A percentile compares a stretch with the other conserved stretches of the same genome.
Evolutionary conservation across 2,113 vertebrate species (phyloP).

Genomic region (Lampris megalopsis): DNA sequence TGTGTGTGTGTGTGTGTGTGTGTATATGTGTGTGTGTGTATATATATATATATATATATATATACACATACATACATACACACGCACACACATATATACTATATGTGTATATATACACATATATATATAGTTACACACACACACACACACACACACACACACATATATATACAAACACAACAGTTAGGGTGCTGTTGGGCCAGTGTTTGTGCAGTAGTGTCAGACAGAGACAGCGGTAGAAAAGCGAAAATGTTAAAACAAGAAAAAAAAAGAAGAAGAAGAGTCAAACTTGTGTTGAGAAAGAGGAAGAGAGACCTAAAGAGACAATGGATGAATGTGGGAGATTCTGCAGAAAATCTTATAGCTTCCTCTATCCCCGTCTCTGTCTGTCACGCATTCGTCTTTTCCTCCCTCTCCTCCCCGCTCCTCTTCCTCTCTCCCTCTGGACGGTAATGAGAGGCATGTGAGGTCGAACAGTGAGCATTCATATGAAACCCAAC

Average conservation of each 20-base stretch:
- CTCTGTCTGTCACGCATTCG: conserved; percentile 40
- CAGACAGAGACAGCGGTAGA: not conserved
- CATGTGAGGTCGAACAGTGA: conserved; percentile 60
- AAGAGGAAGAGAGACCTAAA: not conserved
- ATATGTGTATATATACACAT: no score
- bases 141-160: no score
- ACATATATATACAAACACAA: no score
- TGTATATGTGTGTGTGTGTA: no score
- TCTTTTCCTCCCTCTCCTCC: conserved; percentile 12
- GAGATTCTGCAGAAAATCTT: not conserved
- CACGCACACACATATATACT: no score
- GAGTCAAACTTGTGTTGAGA: not conserved
- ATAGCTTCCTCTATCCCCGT: conserved; percentile 1
- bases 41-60: no score
- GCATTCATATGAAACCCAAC: conserved; percentile 57
- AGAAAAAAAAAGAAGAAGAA: not conserved
- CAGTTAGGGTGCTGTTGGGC: no score
- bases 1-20: no score
- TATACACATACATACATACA: no score
- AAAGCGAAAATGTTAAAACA: not conserved
- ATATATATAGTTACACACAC: no score
- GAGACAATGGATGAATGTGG: not conserved
- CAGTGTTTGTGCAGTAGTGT: no score
- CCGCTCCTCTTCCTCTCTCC: conserved; percentile 17
- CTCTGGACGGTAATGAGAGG: conserved; percentile 60